Percentiles rank a stretch among this genome's conserved stretches.
Evolutionary conservation across 2,888 invertebrate species (phyloP).

Genomic region (Zygothrica quintamaculata): DNA sequence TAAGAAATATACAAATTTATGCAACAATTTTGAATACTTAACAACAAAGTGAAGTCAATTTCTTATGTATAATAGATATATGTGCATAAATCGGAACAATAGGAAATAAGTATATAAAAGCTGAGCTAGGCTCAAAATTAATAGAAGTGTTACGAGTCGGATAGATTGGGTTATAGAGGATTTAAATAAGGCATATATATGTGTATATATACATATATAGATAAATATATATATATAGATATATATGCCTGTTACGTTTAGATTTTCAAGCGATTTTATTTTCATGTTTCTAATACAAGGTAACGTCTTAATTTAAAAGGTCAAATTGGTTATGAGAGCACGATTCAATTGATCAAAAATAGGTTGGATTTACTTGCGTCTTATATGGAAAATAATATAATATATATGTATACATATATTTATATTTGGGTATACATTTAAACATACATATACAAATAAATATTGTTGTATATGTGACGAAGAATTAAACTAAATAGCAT

Average conservation of each 20-base stretch:
- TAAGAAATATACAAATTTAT: too few species aligned
- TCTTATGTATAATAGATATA: too few species aligned
- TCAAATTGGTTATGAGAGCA: constrained; percentile 61
- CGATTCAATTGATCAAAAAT: constrained; percentile 55
- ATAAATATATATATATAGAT: too few species aligned
- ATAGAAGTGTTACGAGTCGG: too few species aligned
- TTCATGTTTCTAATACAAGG: constrained; percentile 58
- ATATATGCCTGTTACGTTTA: constrained; percentile 8
- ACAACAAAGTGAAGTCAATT: too few species aligned
- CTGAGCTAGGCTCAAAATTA: too few species aligned
- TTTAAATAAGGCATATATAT: not conserved
- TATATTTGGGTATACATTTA: constrained; percentile 48
- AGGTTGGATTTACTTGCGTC: constrained; percentile 38
- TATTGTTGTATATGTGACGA: constrained; percentile 44
- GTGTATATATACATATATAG: not conserved
- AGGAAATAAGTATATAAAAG: too few species aligned
- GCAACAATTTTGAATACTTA: too few species aligned
- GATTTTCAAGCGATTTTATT: constrained; percentile 55
- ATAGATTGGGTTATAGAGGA: too few species aligned
- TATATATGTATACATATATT: too few species aligned
- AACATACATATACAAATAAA: constrained; percentile 42
- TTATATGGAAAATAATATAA: constrained; percentile 42
- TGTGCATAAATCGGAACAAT: too few species aligned
- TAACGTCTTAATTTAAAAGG: constrained; percentile 64
- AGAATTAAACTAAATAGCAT: constrained; percentile 58